These are phyloP conservation scores for Sinelater perroti DNA, from an alignment of 2,888 invertebrate species.

Conservation along the genomic window DNA sequence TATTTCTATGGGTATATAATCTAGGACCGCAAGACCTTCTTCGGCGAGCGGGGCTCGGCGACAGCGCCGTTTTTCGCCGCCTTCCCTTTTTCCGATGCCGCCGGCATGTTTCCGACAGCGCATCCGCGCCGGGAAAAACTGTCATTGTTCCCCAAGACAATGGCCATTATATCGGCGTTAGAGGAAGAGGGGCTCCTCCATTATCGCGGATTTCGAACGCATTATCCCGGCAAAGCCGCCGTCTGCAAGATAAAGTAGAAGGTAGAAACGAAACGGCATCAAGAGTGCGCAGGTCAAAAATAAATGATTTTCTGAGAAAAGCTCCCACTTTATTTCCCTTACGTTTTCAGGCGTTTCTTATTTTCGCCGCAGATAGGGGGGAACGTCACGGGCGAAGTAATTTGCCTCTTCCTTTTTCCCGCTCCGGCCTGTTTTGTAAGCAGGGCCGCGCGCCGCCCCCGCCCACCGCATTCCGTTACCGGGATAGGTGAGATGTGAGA, in stretches of 20 bases:
- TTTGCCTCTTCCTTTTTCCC: conserved; percentile 36
- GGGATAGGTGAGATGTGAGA: conserved; percentile 37
- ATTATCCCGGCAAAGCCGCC: conserved; percentile 30
- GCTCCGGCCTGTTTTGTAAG: conserved; percentile 29
- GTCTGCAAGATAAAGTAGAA: conserved; percentile 38
- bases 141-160: conserved; percentile 8
- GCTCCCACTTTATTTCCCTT: conserved; percentile 58
- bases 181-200: conserved; percentile 5
- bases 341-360: conserved; percentile 53
- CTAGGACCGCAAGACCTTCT: too few species aligned
- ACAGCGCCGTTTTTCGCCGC: too few species aligned
- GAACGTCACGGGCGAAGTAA: conserved; percentile 38
- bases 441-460: conserved; percentile 16
- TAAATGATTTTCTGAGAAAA: conserved; percentile 59
- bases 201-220: conserved; percentile 26
- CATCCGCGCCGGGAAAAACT: not conserved
- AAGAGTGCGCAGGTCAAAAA: conserved; percentile 58
- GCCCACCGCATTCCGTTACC: conserved; percentile 34
- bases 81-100: too few species aligned
- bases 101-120: too few species aligned
- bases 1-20: too few species aligned
- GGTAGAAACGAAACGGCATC: conserved; percentile 34
- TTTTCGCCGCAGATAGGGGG: conserved; percentile 41
- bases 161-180: conserved; percentile 15
- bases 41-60: too few species aligned